Conservation (phyloP, 2,797 vertebrate genomes). For the Tolypeutes matacus region DNA sequence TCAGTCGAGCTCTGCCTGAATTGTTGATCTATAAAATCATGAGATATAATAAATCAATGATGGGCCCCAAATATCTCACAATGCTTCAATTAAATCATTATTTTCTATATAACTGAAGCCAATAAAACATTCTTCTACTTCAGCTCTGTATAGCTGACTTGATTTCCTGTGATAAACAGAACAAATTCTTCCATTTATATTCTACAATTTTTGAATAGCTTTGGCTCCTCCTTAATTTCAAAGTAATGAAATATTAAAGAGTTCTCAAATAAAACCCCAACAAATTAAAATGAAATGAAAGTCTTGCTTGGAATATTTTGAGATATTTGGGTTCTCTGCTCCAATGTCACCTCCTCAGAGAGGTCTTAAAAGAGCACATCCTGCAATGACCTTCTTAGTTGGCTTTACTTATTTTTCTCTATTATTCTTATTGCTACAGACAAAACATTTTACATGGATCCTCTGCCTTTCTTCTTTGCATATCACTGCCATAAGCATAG, state of each 20-base stretch:
- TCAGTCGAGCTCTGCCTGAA: not conserved
- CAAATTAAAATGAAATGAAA: not conserved
- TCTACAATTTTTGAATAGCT: not conserved
- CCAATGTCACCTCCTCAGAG: not conserved
- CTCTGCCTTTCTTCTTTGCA: not conserved
- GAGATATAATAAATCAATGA: not conserved
- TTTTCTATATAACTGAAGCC: not conserved
- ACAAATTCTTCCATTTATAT: not conserved
- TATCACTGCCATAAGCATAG: not conserved
- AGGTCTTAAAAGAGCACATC: not conserved
- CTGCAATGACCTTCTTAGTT: not conserved
- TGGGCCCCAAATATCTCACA: not conserved
- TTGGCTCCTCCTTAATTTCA: slow-evolving; percentile 35
- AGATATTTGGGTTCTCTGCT: not conserved
- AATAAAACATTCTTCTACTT: not conserved
- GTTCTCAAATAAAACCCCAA: not conserved
- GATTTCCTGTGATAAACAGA: not conserved
- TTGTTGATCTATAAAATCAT: not conserved
- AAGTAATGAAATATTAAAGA: slow-evolving; percentile 47
- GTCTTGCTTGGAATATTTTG: too few relatives aligned
- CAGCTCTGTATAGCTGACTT: not conserved
- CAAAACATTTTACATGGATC: not conserved
- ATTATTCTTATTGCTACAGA: not conserved
- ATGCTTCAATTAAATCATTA: not conserved
- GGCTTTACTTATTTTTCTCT: not conserved